Evolutionary conservation across 2,113 vertebrate species (phyloP), one percentile per base, ranked within the genome.

Genomic region (Carollia perspicillata): DNA sequence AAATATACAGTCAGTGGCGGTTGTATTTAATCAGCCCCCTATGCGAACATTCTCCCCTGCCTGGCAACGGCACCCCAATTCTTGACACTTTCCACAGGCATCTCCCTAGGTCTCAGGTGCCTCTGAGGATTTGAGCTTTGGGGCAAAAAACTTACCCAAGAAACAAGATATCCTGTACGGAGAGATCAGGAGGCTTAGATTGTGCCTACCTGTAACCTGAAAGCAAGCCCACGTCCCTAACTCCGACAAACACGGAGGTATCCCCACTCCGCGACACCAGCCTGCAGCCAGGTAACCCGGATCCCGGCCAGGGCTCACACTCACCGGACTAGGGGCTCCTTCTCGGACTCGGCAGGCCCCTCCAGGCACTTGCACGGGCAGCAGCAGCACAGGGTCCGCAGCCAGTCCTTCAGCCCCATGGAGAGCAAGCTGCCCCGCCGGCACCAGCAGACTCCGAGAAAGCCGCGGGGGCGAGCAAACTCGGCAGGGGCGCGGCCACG

Each of bases 321-420:
- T 47, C 97, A 98, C 98, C 97, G 96, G 95, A 98, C 97, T 55
- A 98, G 95, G 16, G 98, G 98, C 96, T 98, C 98, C 95, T 98
- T 98, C 96, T 98, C 98, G 0, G 94, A 94, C 83, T 13, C 79
- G 10, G 65, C 47, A 86, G 89, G 87, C 53, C 95, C 97, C 53
- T 94, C 93, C 77, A 90, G 92, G 71, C 97, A 97, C 53, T 13
- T 6, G 74, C 96, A 95, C 4, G 18, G 93, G 85, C 97, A 97
- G 95, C 94, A 96, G 93, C 96, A 97, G 93, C 97, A 97, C 88
- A 89, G 74, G 74, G 74, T 95, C 79, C 97, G 85, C 81, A 98
- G 95, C 98, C 98, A 98, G 75, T 77, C 94, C 53, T 95, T 94
- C 92, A 97, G 95, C 97, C 98, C 98, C 98, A 98, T 98, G 95